Base-by-base conservation (phyloP, 37 sponge, comb jelly and placozoan species). In the Beroe ovata region DNA sequence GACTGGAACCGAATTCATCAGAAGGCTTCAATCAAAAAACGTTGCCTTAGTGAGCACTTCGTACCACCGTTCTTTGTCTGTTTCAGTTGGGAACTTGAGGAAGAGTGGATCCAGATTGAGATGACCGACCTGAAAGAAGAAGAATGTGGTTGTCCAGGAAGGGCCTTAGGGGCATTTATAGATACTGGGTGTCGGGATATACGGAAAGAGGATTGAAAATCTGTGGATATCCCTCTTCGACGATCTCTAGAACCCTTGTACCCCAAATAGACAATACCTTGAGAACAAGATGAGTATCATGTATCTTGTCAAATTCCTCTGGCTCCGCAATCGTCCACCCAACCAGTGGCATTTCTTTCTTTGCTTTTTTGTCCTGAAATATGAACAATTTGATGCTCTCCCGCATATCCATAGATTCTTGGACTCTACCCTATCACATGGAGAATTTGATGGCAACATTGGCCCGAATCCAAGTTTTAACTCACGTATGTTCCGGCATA, bases 401-500 rank as follows among this genome's bases (percentile, higher is more conserved):
- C n/a, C n/a, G n/a, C n/a, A n/a, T n/a, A n/a, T n/a, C n/a, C n/a
- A n/a, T n/a, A n/a, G n/a, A n/a, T n/a, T n/a, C n/a, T n/a, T n/a
- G n/a, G n/a, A n/a, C n/a, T n/a, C n/a, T n/a, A n/a, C n/a, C n/a
- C n/a, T n/a, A n/a, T n/a, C n/a, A n/a, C n/a, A n/a, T n/a, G n/a
- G n/a, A n/a, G n/a, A n/a, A n/a, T n/a, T n/a, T n/a, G n/a, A n/a
- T n/a, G n/a, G n/a, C n/a, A n/a, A n/a, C n/a, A n/a, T n/a, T n/a
- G n/a, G n/a, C n/a, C n/a, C n/a, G n/a, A n/a, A n/a, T n/a, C n/a
- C n/a, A n/a, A n/a, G n/a, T n/a, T n/a, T n/a, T n/a, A n/a, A 69
- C 84, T 77, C 33, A 77, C 84, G 28, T 77, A 77, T 18, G 42
- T 77, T 77, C 84, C 84, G 23, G 84, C 84, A 40, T 77, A 77